A percentile compares a stretch with the other conserved stretches of the same genome.
These are phyloP conservation scores for Leptosomus discolor DNA, from an alignment of 2,113 vertebrate genomes.

Conservation along the genomic window DNA sequence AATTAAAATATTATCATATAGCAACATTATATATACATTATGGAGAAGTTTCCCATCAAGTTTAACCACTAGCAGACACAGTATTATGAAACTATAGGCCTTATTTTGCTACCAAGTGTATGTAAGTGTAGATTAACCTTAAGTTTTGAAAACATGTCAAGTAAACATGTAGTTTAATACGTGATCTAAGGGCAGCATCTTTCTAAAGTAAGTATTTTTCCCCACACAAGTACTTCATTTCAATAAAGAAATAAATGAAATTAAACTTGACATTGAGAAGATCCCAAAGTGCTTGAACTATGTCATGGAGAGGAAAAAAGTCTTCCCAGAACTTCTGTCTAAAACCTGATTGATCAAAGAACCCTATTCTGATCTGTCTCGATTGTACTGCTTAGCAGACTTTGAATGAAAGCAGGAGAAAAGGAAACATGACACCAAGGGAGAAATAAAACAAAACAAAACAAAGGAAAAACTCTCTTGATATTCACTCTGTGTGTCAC, in stretches of 20 bases:
- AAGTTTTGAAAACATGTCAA: neutral
- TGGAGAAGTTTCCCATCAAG: neutral
- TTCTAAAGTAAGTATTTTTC: neutral
- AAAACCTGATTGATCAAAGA: slow-evolving; percentile 26
- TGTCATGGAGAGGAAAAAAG: neutral
- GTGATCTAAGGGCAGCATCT: neutral
- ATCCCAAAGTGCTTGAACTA: neutral
- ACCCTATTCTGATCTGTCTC: neutral
- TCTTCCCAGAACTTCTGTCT: neutral
- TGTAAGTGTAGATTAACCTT: neutral
- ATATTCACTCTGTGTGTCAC: neutral
- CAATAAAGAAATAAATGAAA: neutral
- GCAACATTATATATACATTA: neutral
- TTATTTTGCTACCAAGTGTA: neutral
- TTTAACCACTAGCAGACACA: neutral
- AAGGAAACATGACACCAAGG: neutral
- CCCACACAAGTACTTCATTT: neutral
- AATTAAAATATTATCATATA: neutral
- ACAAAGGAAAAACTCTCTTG: neutral
- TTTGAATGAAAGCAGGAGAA: neutral
- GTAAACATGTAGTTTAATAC: neutral
- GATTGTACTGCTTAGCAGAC: neutral
- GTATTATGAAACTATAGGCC: neutral
- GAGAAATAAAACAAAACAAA: neutral
- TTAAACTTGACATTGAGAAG: slow-evolving; percentile 28